Conservation (phyloP, 2,113 vertebrate genomes). For the Atractosteus spatula region DNA sequence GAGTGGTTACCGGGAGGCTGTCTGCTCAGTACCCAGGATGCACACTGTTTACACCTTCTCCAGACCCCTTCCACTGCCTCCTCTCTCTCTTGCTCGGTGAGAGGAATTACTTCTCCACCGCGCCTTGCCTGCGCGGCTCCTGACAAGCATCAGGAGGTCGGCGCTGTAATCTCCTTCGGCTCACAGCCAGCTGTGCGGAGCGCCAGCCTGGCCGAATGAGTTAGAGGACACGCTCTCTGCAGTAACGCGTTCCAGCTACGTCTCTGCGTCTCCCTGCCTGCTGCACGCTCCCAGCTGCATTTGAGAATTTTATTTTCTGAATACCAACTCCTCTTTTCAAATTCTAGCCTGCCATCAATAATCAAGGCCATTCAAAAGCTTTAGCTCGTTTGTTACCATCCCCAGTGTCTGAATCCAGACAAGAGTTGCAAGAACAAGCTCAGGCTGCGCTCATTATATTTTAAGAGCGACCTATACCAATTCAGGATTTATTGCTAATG, state of each 20-base stretch:
- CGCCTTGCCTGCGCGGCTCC: conserved; percentile 23
- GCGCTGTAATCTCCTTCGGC: conserved; percentile 57
- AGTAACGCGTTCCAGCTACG: conserved; percentile 26
- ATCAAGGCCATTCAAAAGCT: conserved; percentile 30
- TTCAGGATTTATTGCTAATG: too few species aligned
- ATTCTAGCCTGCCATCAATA: conserved; percentile 9
- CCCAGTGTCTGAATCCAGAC: too few species aligned
- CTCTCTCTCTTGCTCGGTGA: conserved; percentile 24
- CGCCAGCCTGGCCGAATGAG: conserved; percentile 41
- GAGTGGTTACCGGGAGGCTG: conserved; percentile 14
- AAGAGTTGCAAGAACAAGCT: too few species aligned
- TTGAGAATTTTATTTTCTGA: conserved; percentile 22
- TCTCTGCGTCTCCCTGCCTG: neutral
- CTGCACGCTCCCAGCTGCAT: conserved; percentile 12
- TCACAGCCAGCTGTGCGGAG: conserved; percentile 53
- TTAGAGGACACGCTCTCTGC: conserved; percentile 48
- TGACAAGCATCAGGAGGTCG: conserved; percentile 44
- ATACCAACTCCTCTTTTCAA: conserved; percentile 38
- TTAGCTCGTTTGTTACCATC: too few species aligned
- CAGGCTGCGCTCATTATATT: too few species aligned
- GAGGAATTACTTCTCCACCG: conserved; percentile 47
- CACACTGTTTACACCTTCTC: conserved; percentile 24
- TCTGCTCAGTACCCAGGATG: conserved; percentile 32
- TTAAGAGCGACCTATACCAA: too few species aligned
- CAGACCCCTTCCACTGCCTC: conserved; percentile 18